phyloP scores from a whole-genome alignment of 2,113 vertebrate genomes.

The Chrysochloris asiatica region DNA sequence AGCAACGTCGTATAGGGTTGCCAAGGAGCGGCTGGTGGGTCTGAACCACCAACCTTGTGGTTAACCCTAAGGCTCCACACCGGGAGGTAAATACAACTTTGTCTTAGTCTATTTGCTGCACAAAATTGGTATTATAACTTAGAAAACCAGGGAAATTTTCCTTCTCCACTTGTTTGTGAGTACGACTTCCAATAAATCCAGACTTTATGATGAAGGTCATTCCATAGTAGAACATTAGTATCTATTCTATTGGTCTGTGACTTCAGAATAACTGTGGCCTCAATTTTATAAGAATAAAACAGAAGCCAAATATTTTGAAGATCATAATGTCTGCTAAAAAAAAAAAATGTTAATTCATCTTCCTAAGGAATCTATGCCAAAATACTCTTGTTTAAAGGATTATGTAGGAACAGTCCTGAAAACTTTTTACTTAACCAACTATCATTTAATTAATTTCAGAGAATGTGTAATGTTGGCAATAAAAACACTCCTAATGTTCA shows the following conservation, averaged over 20 bases:
- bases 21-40: too few relatives aligned
- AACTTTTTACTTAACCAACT: slow-evolving; percentile 58
- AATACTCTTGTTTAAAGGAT: slow-evolving; percentile 6
- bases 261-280: background rate
- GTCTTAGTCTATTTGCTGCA: background rate
- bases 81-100: background rate
- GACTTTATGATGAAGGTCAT: background rate
- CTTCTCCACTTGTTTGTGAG: slow-evolving; percentile 8
- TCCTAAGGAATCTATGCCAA: background rate
- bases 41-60: too few relatives aligned
- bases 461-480: slow-evolving; percentile 53
- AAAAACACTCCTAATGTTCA: slow-evolving; percentile 39
- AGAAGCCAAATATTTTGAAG: slow-evolving; percentile 51
- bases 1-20: too few relatives aligned
- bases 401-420: slow-evolving; percentile 10
- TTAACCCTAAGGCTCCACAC: too few relatives aligned
- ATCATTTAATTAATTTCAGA: slow-evolving; percentile 68
- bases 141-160: too few relatives aligned
- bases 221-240: background rate
- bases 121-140: background rate
- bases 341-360: slow-evolving; percentile 30
- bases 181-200: slow-evolving; percentile 16
- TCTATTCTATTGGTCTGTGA: background rate
- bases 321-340: slow-evolving; percentile 31
- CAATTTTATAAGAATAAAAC: slow-evolving; percentile 39